These are phyloP conservation scores for Stegodyphus dumicola DNA, from an alignment of 1,140 invertebrate genomes.

Conservation along the genomic window DNA sequence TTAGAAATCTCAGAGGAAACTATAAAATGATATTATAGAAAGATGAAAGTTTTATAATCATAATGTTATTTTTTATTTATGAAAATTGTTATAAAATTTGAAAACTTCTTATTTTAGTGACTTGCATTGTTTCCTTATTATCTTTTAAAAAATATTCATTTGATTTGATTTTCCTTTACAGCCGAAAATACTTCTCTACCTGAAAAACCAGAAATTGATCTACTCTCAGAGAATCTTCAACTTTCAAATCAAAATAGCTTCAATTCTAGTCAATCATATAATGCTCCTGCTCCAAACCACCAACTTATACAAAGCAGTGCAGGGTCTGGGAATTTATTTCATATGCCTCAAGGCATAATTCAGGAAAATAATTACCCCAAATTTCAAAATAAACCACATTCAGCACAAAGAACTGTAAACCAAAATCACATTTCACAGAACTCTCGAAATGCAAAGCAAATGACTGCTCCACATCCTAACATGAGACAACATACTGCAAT, in stretches of 20 bases:
- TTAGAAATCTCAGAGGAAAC: too few relatives aligned
- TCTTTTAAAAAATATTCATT: too few relatives aligned
- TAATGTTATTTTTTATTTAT: too few relatives aligned
- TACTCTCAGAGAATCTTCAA: not conserved
- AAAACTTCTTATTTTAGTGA: too few relatives aligned
- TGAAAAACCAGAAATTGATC: not conserved
- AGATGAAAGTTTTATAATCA: too few relatives aligned
- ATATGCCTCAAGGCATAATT: not conserved
- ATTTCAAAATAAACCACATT: not conserved
- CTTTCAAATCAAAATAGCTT: not conserved
- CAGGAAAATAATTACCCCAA: not conserved
- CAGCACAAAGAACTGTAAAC: not conserved
- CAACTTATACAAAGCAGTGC: not conserved
- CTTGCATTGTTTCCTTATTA: too few relatives aligned
- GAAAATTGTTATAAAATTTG: too few relatives aligned
- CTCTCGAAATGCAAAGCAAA: not conserved
- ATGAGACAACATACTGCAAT: slow-evolving; percentile 35
- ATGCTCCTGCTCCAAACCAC: not conserved
- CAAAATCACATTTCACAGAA: not conserved
- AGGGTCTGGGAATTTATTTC: not conserved
- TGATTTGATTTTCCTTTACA: not conserved
- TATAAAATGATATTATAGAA: too few relatives aligned
- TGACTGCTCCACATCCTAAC: not conserved
- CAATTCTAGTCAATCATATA: not conserved
- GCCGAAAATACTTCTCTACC: slow-evolving; percentile 16